Evolutionary conservation across 2,888 invertebrate genomes (phyloP), one percentile per base, ranked within the genome.

Genomic region (Tryphoninae sp.): DNA sequence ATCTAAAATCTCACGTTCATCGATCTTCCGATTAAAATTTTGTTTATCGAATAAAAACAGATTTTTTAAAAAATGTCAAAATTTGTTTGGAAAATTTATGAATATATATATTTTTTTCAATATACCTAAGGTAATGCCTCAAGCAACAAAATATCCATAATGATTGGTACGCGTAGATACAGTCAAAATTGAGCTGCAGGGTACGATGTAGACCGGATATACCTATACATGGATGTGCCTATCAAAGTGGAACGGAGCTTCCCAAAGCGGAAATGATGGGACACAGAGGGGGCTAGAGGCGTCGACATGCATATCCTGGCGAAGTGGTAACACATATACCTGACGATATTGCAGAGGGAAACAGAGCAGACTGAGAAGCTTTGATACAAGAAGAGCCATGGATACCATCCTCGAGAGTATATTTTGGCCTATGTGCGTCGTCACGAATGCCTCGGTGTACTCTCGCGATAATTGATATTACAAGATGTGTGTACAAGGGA

Each of bases 211-310:
- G 45, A 45, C 13, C 11, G 64, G 45, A 45, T 45, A 45, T 45
- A 45, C 13, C 9, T 45, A 45, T 45, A 13, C 2, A 45, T 45
- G 45, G 11, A n/a, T 40, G 67, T 33, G 33, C 33, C 67, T 68
- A 62, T 73, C 80, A 58, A 73, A 68, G 77, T 77, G 77, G 72
- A 77, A 68, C 55, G 61, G 45, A 61, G 53, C 42, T 42, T 77
- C 61, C 40, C 55, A 55, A 73, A 77, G 72, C 72, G 68, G 72
- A 68, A 73, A 67, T 33, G 62, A 67, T 67, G 67, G n/a, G 45
- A 68, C 64, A 33, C 26, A 45, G 16, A 55, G 80, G 51, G 68
- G 22, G 23, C 19, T 26, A 19, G 33, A 23, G 55, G 58, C 49
- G 19, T 51, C 42, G 26, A 16, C 33, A 22, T 55, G 58, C 33